phyloP scores from a whole-genome alignment of 2,113 vertebrate species.

The Lamprotornis superbus region DNA sequence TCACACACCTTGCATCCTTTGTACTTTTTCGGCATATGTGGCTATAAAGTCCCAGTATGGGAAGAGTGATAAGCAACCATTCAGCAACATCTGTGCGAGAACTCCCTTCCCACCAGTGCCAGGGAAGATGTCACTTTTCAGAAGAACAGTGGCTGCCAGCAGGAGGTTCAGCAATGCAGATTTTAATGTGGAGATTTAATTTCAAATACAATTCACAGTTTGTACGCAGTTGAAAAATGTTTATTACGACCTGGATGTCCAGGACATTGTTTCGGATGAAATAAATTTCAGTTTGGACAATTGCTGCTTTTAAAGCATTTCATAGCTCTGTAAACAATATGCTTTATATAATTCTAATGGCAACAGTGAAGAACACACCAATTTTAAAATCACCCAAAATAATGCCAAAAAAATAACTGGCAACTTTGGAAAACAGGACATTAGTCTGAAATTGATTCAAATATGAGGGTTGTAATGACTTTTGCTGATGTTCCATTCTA shows the following conservation, averaged over 20 bases:
- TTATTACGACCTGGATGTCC: constrained; percentile 35
- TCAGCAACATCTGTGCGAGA: not conserved
- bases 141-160: constrained; percentile 1
- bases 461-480: not conserved
- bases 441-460: not conserved
- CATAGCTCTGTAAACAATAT: not conserved
- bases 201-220: constrained; percentile 66
- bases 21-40: not conserved
- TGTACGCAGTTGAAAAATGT: constrained; percentile 34
- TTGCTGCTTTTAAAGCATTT: constrained; percentile 32
- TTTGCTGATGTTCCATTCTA: not conserved
- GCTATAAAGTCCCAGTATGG: not conserved
- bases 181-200: constrained; percentile 68
- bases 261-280: constrained; percentile 32
- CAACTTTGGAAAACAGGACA: not conserved
- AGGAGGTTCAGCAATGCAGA: constrained; percentile 38
- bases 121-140: constrained; percentile 43
- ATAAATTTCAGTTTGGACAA: constrained; percentile 53
- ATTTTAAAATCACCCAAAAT: not conserved
- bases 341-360: not conserved
- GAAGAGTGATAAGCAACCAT: not conserved
- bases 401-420: not conserved
- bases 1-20: not conserved
- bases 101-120: not conserved
- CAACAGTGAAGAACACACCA: not conserved